Conservation (phyloP, 2,113 vertebrate species). For the Trichechus manatus region DNA sequence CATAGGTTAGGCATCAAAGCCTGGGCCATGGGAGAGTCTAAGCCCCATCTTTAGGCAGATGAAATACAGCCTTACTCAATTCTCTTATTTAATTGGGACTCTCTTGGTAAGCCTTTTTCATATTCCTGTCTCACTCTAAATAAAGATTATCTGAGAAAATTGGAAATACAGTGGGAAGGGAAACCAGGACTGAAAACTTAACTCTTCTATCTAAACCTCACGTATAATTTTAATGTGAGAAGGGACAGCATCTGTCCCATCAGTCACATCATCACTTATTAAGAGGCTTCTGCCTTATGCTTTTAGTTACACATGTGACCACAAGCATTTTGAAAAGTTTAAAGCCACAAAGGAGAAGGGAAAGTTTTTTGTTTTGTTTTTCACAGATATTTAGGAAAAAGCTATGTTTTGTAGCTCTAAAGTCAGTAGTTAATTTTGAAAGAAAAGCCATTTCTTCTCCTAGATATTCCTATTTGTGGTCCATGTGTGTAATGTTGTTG, state of each 20-base stretch:
- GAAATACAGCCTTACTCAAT: not conserved
- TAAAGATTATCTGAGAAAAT: constrained; percentile 9
- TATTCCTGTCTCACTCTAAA: not conserved
- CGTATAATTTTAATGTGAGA: not conserved
- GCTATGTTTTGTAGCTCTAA: not conserved
- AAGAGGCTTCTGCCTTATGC: not conserved
- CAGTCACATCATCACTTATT: not conserved
- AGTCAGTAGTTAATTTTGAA: constrained; percentile 26
- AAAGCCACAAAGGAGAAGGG: not conserved
- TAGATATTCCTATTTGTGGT: not conserved
- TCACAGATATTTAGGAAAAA: not conserved
- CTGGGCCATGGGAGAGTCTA: not conserved
- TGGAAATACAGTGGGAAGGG: not conserved
- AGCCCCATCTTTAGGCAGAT: not conserved
- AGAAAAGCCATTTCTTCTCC: not conserved
- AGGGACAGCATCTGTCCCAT: not conserved
- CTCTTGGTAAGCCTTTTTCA: not conserved
- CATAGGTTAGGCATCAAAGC: not conserved
- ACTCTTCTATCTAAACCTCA: not conserved
- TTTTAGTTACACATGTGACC: constrained; percentile 26
- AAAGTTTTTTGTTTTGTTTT: not conserved
- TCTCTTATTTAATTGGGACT: not conserved
- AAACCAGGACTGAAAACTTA: not conserved
- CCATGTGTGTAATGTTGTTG: not conserved
- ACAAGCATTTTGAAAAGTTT: constrained; percentile 22